Percentiles rank a stretch among this genome's conserved stretches.
These are phyloP conservation scores for Matsumyia berberina DNA, from an alignment of 2,888 invertebrate genomes.

Conservation along the genomic window DNA sequence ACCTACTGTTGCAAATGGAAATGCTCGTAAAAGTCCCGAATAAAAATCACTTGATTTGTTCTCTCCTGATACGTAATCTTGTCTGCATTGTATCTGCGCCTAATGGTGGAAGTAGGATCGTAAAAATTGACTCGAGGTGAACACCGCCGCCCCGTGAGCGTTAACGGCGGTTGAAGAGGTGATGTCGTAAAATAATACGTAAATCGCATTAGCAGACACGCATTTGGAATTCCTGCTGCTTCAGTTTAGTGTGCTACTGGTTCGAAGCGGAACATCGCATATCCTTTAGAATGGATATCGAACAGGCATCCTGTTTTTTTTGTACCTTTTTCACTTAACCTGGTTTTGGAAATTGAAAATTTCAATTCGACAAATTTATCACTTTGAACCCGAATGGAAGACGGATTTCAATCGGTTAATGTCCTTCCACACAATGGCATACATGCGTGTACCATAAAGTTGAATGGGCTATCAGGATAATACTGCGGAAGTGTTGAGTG, in stretches of 20 bases:
- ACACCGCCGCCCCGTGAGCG: not conserved
- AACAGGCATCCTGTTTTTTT: constrained; percentile 5
- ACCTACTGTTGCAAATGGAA: constrained; percentile 55
- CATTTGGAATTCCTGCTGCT: constrained; percentile 50
- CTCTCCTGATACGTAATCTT: constrained; percentile 62
- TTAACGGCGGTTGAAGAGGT: constrained; percentile 57
- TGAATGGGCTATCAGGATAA: constrained; percentile 56
- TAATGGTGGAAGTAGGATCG: constrained; percentile 65
- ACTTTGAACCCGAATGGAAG: constrained; percentile 54
- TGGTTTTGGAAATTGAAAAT: constrained; percentile 63
- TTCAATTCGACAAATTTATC: constrained; percentile 70
- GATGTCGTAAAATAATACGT: constrained; percentile 67
- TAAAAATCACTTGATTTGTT: constrained; percentile 66
- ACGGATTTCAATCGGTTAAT: constrained; percentile 70
- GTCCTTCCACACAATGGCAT: constrained; percentile 49
- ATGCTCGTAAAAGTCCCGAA: constrained; percentile 63
- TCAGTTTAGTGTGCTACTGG: constrained; percentile 46
- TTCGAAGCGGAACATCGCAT: constrained; percentile 36
- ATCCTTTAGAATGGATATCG: constrained; percentile 45
- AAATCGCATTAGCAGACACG: constrained; percentile 72
- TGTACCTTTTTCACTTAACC: constrained; percentile 52
- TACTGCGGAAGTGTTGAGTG: constrained; percentile 46
- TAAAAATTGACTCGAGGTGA: constrained; percentile 65
- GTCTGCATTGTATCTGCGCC: constrained; percentile 48
- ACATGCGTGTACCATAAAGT: constrained; percentile 40